phyloP scores from a whole-genome alignment of 64 coral and sea anemone genomes.

The Trachythela sp. region DNA sequence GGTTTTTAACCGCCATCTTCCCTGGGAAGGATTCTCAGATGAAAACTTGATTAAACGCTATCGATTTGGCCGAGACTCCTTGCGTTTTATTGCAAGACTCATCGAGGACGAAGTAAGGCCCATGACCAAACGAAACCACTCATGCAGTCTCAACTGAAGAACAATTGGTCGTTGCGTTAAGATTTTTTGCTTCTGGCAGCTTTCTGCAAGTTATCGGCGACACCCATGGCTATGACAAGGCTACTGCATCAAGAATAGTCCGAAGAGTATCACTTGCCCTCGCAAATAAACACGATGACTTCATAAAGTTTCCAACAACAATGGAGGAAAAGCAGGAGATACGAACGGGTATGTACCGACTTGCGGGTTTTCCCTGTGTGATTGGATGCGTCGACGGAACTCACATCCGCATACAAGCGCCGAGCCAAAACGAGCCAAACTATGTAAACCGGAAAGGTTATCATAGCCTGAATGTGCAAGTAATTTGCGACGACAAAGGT shows the following conservation, averaged over 20 bases:
- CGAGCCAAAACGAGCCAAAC: no score
- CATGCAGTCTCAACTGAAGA: no score
- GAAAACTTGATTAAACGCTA: background rate
- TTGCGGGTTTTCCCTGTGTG: constrained; percentile 21
- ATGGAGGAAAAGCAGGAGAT: constrained; percentile 21
- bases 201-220: constrained; percentile 5
- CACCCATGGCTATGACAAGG: no score
- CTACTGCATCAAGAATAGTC: no score
- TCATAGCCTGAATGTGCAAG: constrained; percentile 30
- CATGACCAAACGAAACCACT: background rate
- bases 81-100: background rate
- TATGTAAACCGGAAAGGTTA: constrained; percentile 35
- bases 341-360: constrained; percentile 18
- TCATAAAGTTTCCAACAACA: background rate
- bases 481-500: constrained; percentile 37
- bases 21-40: background rate
- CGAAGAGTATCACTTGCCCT: background rate
- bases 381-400: constrained; percentile 32
- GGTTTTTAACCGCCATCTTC: background rate
- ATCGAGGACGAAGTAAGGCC: background rate
- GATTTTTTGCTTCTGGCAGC: constrained; percentile 14
- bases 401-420: no score
- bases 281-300: background rate
- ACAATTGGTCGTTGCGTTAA: background rate
- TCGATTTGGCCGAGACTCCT: background rate